A percentile compares a stretch with the other conserved stretches of the same genome.
These are phyloP conservation scores for Atta cephalotes DNA, from an alignment of 1,140 invertebrate species.

Conservation along the genomic window DNA sequence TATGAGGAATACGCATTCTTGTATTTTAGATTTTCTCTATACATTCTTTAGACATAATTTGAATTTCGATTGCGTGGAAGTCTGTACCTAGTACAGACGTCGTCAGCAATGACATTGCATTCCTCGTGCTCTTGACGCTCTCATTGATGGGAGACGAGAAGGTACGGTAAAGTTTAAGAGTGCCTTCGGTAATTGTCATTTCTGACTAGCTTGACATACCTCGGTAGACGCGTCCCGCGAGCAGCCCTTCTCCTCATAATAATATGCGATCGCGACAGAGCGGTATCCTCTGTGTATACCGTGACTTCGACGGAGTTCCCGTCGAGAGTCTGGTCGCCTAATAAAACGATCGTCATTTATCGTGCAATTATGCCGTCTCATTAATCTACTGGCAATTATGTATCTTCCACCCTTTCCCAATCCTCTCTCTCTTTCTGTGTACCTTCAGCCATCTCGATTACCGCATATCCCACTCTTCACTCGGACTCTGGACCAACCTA, in stretches of 20 bases:
- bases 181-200: slow-evolving; percentile 84
- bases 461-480: slow-evolving; percentile 37
- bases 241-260: slow-evolving; percentile 75
- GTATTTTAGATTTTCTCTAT: slow-evolving; percentile 9
- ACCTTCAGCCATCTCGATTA: slow-evolving; percentile 18
- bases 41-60: background rate
- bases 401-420: slow-evolving; percentile 45
- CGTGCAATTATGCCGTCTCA: slow-evolving; percentile 86
- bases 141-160: slow-evolving; percentile 65
- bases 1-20: background rate
- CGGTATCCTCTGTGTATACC: slow-evolving; percentile 70
- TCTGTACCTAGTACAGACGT: slow-evolving; percentile 40
- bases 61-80: slow-evolving; percentile 3
- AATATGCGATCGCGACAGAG: slow-evolving; percentile 80
- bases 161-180: slow-evolving; percentile 74
- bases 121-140: slow-evolving; percentile 67
- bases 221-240: slow-evolving; percentile 27
- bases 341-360: slow-evolving; percentile 86
- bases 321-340: slow-evolving; percentile 72
- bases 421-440: background rate
- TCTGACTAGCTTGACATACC: slow-evolving; percentile 83
- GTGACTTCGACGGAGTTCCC: slow-evolving; percentile 45
- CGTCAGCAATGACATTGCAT: slow-evolving; percentile 80
- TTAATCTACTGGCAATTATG: slow-evolving; percentile 85
- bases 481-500: slow-evolving; percentile 58